These are phyloP conservation scores for Caiman crocodilus DNA, from an alignment of 2,797 vertebrate genomes.

Conservation along the genomic window DNA sequence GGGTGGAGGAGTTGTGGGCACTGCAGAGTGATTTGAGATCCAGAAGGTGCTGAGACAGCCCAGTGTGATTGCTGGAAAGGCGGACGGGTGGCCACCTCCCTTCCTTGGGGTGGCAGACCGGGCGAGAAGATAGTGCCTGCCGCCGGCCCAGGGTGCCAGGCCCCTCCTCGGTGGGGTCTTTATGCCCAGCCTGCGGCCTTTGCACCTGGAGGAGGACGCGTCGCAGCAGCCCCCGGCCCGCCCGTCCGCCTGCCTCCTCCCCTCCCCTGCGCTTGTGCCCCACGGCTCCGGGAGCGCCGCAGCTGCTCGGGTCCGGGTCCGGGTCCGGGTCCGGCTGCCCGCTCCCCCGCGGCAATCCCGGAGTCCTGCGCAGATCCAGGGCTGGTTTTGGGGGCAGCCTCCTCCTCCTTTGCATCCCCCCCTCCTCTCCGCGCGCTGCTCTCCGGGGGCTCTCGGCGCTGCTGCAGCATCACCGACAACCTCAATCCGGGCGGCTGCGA, in stretches of 20 bases:
- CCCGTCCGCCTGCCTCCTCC: neutral
- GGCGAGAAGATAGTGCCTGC: neutral
- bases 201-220: neutral
- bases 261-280: neutral
- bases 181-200: neutral
- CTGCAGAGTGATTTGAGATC: neutral
- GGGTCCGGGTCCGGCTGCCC: slow-evolving; percentile 38
- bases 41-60: neutral
- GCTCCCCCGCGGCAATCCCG: slow-evolving; percentile 71
- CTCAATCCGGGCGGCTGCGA: slow-evolving; percentile 70
- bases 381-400: slow-evolving; percentile 78
- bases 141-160: neutral
- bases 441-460: slow-evolving; percentile 77
- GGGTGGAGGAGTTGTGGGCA: neutral
- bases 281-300: slow-evolving; percentile 21
- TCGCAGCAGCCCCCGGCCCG: neutral
- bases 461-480: slow-evolving; percentile 77
- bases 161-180: neutral
- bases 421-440: slow-evolving; percentile 72
- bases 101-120: neutral
- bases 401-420: slow-evolving; percentile 69
- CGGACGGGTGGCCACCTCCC: neutral
- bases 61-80: no score
- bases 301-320: slow-evolving; percentile 38
- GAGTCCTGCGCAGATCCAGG: slow-evolving; percentile 73